These are phyloP conservation scores for Scytalopus superciliaris DNA, from an alignment of 2,113 vertebrate species.

Conservation along the genomic window DNA sequence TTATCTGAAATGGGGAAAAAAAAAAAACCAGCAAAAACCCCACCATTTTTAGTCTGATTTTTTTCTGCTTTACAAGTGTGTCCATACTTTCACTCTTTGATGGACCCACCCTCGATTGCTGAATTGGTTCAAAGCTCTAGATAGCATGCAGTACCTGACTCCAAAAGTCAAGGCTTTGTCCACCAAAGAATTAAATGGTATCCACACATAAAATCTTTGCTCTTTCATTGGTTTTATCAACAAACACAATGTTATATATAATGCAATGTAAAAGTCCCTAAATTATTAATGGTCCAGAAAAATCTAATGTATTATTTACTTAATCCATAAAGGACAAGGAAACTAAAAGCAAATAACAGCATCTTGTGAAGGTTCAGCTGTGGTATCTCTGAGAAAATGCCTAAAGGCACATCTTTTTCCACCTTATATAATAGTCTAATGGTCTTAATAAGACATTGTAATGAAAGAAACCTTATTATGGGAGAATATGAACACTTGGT, in stretches of 20 bases:
- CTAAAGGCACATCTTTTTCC: not conserved
- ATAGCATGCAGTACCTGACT: not conserved
- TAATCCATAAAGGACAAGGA: not conserved
- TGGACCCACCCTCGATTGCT: not conserved
- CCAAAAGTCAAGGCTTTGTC: not conserved
- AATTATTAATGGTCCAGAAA: not conserved
- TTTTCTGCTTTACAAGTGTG: not conserved
- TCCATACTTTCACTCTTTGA: not conserved
- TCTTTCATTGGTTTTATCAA: not conserved
- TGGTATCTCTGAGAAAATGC: not conserved
- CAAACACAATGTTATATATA: not conserved
- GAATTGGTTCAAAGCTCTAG: not conserved
- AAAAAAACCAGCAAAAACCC: no score
- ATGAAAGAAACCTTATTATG: not conserved
- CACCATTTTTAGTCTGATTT: accelerated
- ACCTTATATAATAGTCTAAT: not conserved
- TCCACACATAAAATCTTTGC: not conserved
- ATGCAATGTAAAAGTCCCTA: not conserved
- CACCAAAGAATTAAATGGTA: not conserved
- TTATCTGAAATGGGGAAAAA: no score
- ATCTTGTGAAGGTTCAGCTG: not conserved
- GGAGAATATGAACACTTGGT: not conserved
- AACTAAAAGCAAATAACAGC: not conserved
- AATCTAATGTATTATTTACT: not conserved
- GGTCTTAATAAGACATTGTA: not conserved